Evolutionary conservation across 2,113 vertebrate species (phyloP).

Genomic region (Paramormyrops kingsleyae): DNA sequence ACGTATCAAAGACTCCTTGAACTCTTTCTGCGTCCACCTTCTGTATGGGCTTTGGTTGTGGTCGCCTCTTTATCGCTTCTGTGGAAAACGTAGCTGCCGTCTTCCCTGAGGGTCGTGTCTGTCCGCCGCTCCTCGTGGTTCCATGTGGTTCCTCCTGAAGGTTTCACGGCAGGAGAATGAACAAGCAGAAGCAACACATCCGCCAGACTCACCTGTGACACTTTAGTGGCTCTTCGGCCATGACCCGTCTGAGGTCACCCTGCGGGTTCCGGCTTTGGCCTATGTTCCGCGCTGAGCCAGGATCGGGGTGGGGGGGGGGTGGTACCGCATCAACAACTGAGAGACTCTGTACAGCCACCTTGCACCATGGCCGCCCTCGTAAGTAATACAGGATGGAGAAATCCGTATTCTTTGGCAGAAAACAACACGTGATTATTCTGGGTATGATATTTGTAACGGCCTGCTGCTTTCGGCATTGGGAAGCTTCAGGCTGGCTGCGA

Average conservation of each 20-base stretch:
- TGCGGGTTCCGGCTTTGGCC: not conserved
- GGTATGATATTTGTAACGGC: not conserved
- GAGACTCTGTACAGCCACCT: not conserved
- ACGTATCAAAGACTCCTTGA: not conserved
- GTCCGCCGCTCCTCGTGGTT: not conserved
- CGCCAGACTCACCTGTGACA: not conserved
- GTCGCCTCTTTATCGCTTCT: not conserved
- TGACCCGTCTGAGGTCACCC: not conserved
- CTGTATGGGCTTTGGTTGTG: not conserved
- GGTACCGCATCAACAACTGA: not conserved
- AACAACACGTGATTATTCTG: not conserved
- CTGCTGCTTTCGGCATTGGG: not conserved
- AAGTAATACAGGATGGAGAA: not conserved
- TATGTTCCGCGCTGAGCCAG: not conserved
- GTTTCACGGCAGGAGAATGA: not conserved
- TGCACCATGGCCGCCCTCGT: not conserved
- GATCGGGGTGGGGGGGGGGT: not conserved
- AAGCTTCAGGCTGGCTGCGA: not conserved
- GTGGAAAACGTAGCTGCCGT: not conserved
- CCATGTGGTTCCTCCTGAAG: not conserved
- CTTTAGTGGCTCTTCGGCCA: not conserved
- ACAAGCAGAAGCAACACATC: not conserved
- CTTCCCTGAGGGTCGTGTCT: not conserved
- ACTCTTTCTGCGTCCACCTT: not conserved
- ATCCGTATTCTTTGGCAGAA: not conserved